phyloP scores from a whole-genome alignment of 2,113 vertebrate species.

The Australoheros scitulus region DNA sequence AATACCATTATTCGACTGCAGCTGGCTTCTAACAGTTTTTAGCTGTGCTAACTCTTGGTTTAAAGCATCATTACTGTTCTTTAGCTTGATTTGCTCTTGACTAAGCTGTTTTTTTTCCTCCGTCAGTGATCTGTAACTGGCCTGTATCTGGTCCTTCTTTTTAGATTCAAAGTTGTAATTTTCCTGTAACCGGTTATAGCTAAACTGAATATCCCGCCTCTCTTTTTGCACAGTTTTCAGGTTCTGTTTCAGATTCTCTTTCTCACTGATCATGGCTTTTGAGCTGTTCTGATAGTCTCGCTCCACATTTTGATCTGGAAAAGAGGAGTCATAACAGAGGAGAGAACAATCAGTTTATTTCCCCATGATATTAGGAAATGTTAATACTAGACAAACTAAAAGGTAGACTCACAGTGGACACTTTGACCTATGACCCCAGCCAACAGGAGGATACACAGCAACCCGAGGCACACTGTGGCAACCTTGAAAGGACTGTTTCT shows the following conservation, averaged over 20 bases:
- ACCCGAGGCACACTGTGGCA: constrained; percentile 45
- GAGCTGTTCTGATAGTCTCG: constrained; percentile 12
- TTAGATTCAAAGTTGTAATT: fast-evolving
- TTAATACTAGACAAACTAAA: not conserved
- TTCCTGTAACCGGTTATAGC: not conserved
- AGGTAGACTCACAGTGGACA: constrained; percentile 60
- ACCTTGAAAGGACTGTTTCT: constrained; percentile 56
- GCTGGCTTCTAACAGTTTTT: not conserved
- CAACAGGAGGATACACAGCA: constrained; percentile 63
- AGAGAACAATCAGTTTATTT: not conserved
- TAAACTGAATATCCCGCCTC: not conserved
- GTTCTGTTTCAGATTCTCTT: constrained; percentile 21
- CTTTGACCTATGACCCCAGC: constrained; percentile 57
- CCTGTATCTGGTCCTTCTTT: fast-evolving
- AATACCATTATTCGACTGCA: not conserved
- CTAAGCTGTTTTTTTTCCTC: not conserved
- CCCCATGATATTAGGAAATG: not conserved
- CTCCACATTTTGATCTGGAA: constrained; percentile 40
- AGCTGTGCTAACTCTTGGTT: constrained; percentile 19
- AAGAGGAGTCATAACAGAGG: not conserved
- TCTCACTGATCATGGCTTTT: not conserved
- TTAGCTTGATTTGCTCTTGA: constrained; percentile 1
- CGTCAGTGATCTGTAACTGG: constrained; percentile 4
- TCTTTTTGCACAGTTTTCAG: not conserved
- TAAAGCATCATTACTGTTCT: constrained; percentile 17